A percentile compares a stretch with the other conserved stretches of the same genome.
phyloP scores from a whole-genome alignment of 2,113 vertebrate genomes.

The Colaptes auratus region DNA sequence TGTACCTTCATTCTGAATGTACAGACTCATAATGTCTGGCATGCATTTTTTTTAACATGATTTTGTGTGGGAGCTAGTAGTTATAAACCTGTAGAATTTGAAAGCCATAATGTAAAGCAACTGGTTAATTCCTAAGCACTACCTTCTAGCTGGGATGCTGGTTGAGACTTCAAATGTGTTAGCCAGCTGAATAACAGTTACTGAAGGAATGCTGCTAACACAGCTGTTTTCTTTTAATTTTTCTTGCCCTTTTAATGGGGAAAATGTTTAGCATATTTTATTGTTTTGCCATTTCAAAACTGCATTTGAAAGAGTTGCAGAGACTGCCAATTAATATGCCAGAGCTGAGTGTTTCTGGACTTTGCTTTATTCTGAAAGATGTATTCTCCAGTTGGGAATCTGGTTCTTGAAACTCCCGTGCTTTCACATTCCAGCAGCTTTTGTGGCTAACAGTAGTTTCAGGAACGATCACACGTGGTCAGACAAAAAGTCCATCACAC shows the following conservation, averaged over 20 bases:
- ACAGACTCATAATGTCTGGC: neutral
- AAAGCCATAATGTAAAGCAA: neutral
- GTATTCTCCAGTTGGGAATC: neutral
- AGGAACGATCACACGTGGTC: neutral
- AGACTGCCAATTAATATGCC: neutral
- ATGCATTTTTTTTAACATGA: neutral
- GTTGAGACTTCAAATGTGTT: neutral
- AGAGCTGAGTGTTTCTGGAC: neutral
- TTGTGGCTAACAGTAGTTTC: neutral
- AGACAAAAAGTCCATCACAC: neutral
- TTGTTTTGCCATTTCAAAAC: neutral
- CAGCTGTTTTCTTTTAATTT: conserved; percentile 31
- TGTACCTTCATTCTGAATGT: neutral
- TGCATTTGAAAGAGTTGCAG: neutral
- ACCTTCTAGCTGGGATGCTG: neutral
- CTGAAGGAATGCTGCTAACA: conserved; percentile 9
- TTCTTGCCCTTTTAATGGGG: neutral
- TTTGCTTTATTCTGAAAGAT: neutral
- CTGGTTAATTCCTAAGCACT: neutral
- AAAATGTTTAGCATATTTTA: neutral
- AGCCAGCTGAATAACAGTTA: neutral
- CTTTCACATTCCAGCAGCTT: neutral
- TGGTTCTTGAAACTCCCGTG: neutral
- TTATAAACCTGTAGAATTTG: neutral
- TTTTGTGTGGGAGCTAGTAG: neutral